Base-by-base conservation (phyloP, 2,888 invertebrate genomes). In the Microctonus aethiopoides region DNA sequence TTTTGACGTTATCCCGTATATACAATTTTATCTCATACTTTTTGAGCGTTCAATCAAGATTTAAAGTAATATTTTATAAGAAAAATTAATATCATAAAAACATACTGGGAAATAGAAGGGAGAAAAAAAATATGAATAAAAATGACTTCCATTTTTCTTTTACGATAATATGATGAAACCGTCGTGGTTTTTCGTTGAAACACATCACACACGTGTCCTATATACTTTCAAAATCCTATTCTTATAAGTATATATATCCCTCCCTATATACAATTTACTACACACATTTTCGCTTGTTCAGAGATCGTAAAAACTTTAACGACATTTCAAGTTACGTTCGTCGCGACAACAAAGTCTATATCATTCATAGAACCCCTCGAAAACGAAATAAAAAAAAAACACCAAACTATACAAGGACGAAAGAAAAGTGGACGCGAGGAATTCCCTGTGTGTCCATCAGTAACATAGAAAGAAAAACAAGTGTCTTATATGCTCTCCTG, bases 241-340 rank as follows among this genome's bases (percentile, higher is more conserved):
- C 34, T 59, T 59, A 59, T 34, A 59, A 46, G 16, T n/a, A 59
- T 34, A 59, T 16, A 16, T n/a, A 46, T 46, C 46, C 46, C 46
- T 46, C 46, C 16, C 9, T 46, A 46, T 46, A 46, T 46, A 46
- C 46, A 46, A n/a, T 34, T 36, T 22, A 32, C 16, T 16, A 59
- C 16, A 16, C 10, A 36, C 22, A 34, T 34, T 34, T 5, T 11
- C 20, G 63, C 32, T 36, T 22, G 34, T 46, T 46, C 46, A 46
- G 46, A 16, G 59, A 59, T 52, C 61, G 60, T 52, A 52, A 67
- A n/a, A 67, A 67, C 36, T 67, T 52, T 60, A 67, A 67, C 61
- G 67, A 67, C 67, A 60, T 67, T 67, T 61, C 34, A 60, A 57
- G 52, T 63, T 63, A 34, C 11, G 26, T 20, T 29, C 29, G 20